Evolutionary conservation across 1,140 invertebrate species (phyloP).

Genomic region (Bombus pyrosoma): DNA sequence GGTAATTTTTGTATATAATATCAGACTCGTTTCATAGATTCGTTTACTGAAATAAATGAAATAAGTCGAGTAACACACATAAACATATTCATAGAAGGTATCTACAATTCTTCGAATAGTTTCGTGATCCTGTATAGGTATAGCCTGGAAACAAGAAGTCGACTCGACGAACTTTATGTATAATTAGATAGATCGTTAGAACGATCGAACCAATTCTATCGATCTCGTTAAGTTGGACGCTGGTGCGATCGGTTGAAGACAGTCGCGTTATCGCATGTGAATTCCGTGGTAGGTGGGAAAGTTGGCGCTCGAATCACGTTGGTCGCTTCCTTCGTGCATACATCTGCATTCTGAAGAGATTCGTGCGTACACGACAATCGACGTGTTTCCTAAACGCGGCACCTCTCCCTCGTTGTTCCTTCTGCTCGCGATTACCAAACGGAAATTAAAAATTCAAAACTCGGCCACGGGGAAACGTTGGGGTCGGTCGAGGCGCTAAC

Average conservation of each 20-base stretch:
- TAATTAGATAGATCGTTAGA: neutral
- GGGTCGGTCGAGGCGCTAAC: neutral
- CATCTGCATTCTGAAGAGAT: constrained; percentile 7
- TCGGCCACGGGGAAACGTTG: neutral
- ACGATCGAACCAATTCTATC: neutral
- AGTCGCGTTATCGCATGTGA: constrained; percentile 3
- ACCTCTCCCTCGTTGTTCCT: neutral
- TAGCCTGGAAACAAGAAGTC: neutral
- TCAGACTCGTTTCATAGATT: no score
- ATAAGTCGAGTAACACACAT: no score
- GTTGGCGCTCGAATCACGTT: constrained; percentile 18
- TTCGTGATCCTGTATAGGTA: neutral
- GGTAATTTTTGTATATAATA: no score
- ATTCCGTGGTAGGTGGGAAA: neutral
- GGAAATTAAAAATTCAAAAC: constrained; percentile 38
- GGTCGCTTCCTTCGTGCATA: constrained; percentile 1
- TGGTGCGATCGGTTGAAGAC: neutral
- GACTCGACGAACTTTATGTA: neutral
- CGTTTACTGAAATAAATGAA: no score
- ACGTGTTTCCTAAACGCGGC: neutral
- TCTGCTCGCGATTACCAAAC: neutral
- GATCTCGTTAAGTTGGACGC: neutral
- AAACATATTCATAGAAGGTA: no score
- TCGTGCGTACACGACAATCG: neutral
- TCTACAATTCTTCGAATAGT: neutral